A percentile compares a stretch with the other conserved stretches of the same genome.
Evolutionary conservation across 2,888 invertebrate species (phyloP).

Genomic region (Limnephilus auricula): DNA sequence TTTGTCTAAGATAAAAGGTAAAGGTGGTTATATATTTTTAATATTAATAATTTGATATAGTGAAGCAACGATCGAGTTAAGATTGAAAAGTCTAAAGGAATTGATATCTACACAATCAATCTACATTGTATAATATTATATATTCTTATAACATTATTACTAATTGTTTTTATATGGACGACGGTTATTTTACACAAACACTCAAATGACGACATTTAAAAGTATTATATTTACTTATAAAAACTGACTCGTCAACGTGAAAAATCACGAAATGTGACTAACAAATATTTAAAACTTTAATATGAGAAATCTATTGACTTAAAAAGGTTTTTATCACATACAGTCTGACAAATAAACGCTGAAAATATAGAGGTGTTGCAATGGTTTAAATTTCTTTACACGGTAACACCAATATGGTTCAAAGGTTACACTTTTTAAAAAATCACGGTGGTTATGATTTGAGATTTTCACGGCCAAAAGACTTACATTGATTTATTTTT

Average conservation of each 20-base stretch:
- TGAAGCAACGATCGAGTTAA: not conserved
- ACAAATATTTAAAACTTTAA: not conserved
- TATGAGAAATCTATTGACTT: not conserved
- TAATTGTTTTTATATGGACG: constrained; percentile 29
- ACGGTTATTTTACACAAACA: constrained; percentile 18
- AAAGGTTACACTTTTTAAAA: not conserved
- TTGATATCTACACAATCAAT: constrained; percentile 30
- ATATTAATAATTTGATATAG: not conserved
- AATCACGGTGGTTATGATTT: too few relatives aligned
- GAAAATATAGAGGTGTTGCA: not conserved
- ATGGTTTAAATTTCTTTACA: not conserved
- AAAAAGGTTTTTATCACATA: not conserved
- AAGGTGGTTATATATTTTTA: not conserved
- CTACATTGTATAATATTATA: constrained; percentile 21
- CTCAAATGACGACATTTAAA: not conserved
- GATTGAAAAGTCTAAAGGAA: constrained; percentile 20
- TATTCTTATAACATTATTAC: constrained; percentile 22
- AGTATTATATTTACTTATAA: not conserved
- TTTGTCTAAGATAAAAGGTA: not conserved
- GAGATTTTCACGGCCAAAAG: too few relatives aligned
- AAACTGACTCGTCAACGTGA: not conserved
- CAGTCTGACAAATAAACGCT: not conserved
- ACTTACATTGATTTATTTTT: too few relatives aligned
- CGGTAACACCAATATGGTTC: not conserved
- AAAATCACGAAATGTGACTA: constrained; percentile 8